Conservation (phyloP, 2,113 vertebrate species). For the Acanthisitta chloris region DNA sequence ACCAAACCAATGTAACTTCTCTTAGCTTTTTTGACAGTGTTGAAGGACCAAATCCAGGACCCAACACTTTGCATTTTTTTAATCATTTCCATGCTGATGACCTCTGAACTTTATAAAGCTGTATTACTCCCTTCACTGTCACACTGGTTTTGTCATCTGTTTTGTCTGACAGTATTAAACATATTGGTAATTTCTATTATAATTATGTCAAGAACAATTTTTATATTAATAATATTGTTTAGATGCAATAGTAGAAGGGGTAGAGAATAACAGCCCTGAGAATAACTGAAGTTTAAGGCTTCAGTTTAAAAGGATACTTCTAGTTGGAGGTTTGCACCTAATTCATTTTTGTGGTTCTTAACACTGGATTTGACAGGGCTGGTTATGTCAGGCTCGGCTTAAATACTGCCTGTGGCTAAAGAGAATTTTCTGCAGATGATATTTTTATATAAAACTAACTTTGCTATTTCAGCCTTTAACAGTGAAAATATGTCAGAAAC, state of each 20-base stretch:
- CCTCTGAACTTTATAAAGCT: background rate
- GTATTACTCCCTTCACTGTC: background rate
- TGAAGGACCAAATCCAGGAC: background rate
- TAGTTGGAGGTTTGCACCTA: background rate
- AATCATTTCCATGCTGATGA: background rate
- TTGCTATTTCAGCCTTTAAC: background rate
- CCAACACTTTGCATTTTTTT: background rate
- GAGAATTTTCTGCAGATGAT: background rate
- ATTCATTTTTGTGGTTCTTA: background rate
- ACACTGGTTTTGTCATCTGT: background rate
- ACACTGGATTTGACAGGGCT: background rate
- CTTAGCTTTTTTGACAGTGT: background rate
- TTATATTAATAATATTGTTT: background rate
- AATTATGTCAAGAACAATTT: background rate
- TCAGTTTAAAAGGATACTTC: background rate
- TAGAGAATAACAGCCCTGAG: background rate
- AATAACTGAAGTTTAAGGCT: background rate
- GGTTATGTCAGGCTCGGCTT: background rate
- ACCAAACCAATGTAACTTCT: background rate
- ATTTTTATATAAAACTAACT: background rate
- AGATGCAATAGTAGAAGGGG: background rate
- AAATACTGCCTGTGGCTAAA: background rate
- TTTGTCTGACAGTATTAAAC: background rate
- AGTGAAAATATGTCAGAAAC: background rate
- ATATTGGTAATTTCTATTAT: background rate